Percentiles rank a stretch among this genome's conserved stretches.
phyloP scores from a whole-genome alignment of 2,113 vertebrate genomes.

The Pholis gunnellus region DNA sequence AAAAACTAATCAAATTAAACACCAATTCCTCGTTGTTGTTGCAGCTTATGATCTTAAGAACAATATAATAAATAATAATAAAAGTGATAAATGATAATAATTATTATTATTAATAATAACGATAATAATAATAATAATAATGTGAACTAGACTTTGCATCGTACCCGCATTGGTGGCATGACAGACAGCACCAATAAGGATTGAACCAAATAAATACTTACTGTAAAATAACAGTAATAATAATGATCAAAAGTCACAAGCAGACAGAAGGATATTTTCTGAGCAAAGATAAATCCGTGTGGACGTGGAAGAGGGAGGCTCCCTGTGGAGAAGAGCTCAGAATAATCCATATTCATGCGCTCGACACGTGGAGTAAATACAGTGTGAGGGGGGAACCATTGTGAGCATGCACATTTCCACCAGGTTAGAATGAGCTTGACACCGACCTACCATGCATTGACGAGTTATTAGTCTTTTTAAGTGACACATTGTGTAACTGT shows the following conservation, averaged over 20 bases:
- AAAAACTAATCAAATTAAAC: not conserved
- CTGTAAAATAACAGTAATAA: slow-evolving; percentile 29
- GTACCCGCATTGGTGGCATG: not conserved
- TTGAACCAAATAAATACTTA: slow-evolving; percentile 5
- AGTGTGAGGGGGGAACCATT: slow-evolving; percentile 30
- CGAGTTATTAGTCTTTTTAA: not conserved
- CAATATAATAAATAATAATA: not conserved
- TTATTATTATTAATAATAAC: not conserved
- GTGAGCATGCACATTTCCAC: slow-evolving; percentile 13
- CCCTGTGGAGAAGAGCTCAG: slow-evolving; percentile 69
- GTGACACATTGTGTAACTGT: not conserved
- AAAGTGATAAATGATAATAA: not conserved
- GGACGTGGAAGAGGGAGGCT: slow-evolving; percentile 63
- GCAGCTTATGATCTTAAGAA: not conserved
- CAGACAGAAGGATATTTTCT: slow-evolving; percentile 42
- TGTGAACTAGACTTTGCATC: not conserved
- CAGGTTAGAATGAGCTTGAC: slow-evolving; percentile 31
- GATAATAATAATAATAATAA: not conserved
- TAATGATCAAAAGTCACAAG: slow-evolving; percentile 30
- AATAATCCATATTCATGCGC: slow-evolving; percentile 76
- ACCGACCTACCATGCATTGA: not conserved
- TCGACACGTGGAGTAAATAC: slow-evolving; percentile 76
- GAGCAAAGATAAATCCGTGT: slow-evolving; percentile 55
- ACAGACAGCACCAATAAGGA: not conserved
- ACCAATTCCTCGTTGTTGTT: not conserved